Evolutionary conservation across 2,888 invertebrate genomes (phyloP).

Genomic region (Ypsolopha sequella): DNA sequence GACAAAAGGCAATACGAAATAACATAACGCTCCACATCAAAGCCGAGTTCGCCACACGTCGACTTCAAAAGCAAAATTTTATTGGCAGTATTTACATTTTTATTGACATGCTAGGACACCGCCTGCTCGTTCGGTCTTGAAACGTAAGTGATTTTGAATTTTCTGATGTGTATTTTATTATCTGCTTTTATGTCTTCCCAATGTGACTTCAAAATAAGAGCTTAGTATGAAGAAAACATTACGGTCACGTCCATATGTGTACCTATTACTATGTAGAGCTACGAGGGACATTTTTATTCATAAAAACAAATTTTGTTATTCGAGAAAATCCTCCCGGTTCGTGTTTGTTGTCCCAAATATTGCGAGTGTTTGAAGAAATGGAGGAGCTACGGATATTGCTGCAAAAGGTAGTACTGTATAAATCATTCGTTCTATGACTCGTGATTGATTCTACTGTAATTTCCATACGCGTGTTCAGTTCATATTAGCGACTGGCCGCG

Average conservation of each 20-base stretch:
- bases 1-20: slow-evolving; percentile 44
- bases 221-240: slow-evolving; percentile 54
- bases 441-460: slow-evolving; percentile 68
- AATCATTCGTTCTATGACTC: slow-evolving; percentile 17
- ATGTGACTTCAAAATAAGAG: slow-evolving; percentile 41
- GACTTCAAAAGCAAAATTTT: slow-evolving; percentile 66
- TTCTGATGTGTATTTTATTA: slow-evolving; percentile 69
- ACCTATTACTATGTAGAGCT: slow-evolving; percentile 13
- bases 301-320: not conserved
- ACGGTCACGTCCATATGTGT: slow-evolving; percentile 35
- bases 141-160: slow-evolving; percentile 71
- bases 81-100: slow-evolving; percentile 67
- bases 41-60: slow-evolving; percentile 35
- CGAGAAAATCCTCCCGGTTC: no score
- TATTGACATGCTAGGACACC: slow-evolving; percentile 66
- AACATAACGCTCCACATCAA: slow-evolving; percentile 45
- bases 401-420: not conserved
- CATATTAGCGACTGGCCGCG: slow-evolving; percentile 61
- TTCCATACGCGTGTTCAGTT: slow-evolving; percentile 66
- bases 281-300: not conserved
- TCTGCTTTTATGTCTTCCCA: slow-evolving; percentile 63
- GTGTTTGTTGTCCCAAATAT: not conserved
- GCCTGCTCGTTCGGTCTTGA: slow-evolving; percentile 45
- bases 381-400: not conserved
- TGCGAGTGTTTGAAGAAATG: not conserved